Conservation (phyloP, 2,888 invertebrate species). For the Leptothorax acervorum region DNA sequence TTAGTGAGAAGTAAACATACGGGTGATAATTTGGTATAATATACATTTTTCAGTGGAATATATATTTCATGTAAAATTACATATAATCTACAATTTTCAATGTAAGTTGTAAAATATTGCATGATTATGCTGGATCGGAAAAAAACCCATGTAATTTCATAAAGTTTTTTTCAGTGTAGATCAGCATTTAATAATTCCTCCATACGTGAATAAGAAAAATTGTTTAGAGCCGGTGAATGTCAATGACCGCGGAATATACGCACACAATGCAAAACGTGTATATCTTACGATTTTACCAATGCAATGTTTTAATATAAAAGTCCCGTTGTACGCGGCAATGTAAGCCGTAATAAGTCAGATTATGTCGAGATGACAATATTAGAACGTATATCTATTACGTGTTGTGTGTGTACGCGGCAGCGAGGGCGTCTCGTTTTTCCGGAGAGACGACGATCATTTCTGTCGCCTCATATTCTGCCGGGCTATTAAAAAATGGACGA, state of each 20-base stretch:
- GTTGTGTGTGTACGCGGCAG: neutral
- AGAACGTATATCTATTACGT: neutral
- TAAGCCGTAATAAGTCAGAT: constrained; percentile 33
- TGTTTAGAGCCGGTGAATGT: neutral
- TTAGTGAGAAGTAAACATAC: too few species aligned
- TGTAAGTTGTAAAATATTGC: too few species aligned
- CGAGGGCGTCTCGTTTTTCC: neutral
- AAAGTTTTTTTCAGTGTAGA: neutral
- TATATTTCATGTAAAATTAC: too few species aligned
- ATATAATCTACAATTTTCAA: too few species aligned
- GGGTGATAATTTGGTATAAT: too few species aligned
- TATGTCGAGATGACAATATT: constrained; percentile 4
- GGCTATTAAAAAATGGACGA: constrained; percentile 49
- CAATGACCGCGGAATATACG: neutral
- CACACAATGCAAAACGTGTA: neutral
- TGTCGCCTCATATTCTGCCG: constrained; percentile 17
- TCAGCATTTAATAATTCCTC: constrained; percentile 26
- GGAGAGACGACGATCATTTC: constrained; percentile 34
- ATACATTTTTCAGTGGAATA: too few species aligned
- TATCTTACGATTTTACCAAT: constrained; percentile 9
- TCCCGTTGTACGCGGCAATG: neutral
- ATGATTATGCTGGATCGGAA: too few species aligned
- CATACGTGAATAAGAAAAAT: neutral
- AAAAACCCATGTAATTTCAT: too few species aligned
- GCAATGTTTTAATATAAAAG: constrained; percentile 32